These are phyloP conservation scores for Bellardia bayeri DNA, from an alignment of 2,888 invertebrate species.

Conservation along the genomic window DNA sequence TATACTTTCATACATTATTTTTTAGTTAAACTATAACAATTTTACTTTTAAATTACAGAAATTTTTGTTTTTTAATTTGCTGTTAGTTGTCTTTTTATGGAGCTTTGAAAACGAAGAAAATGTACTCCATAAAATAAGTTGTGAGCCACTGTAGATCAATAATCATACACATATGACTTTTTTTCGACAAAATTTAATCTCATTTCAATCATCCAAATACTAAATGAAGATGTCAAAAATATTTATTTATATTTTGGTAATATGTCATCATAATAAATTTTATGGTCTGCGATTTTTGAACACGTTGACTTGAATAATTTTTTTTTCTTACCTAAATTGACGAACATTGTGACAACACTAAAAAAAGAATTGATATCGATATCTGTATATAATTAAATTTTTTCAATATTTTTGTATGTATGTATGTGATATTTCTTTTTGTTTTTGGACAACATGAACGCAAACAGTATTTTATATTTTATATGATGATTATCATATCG, in stretches of 20 bases:
- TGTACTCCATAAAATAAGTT: too few relatives aligned
- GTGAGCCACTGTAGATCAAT: neutral
- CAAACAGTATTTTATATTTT: constrained; percentile 52
- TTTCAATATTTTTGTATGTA: neutral
- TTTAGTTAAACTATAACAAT: too few relatives aligned
- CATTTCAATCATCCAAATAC: constrained; percentile 36
- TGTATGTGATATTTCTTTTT: constrained; percentile 20
- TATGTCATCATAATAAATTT: constrained; percentile 69
- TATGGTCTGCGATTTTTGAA: constrained; percentile 56
- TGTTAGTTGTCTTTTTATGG: too few relatives aligned
- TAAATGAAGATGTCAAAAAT: constrained; percentile 69
- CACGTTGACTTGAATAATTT: constrained; percentile 44
- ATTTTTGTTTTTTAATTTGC: too few relatives aligned
- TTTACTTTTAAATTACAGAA: too few relatives aligned
- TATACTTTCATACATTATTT: too few relatives aligned
- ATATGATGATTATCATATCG: constrained; percentile 72
- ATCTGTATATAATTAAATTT: constrained; percentile 59
- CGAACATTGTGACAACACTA: constrained; percentile 32
- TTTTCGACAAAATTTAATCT: constrained; percentile 40
- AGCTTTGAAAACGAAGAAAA: too few relatives aligned
- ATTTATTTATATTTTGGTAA: constrained; percentile 69
- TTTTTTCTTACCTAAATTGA: constrained; percentile 43
- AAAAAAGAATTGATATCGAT: constrained; percentile 59
- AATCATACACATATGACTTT: neutral
- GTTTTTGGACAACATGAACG: constrained; percentile 33